These are phyloP conservation scores for Macquaria australasica DNA, from an alignment of 2,113 vertebrate species.

Conservation along the genomic window DNA sequence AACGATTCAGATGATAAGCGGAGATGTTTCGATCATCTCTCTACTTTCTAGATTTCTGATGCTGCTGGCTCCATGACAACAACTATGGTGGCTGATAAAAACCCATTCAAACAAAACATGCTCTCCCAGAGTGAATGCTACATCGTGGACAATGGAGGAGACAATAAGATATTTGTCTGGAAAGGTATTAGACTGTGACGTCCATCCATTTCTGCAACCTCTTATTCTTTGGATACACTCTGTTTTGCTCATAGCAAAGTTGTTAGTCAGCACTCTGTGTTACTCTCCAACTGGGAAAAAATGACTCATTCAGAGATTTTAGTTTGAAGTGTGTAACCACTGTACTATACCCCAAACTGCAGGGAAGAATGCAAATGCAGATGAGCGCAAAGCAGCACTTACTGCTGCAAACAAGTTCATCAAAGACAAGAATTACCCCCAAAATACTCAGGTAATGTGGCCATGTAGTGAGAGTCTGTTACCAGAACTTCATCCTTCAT, in stretches of 20 bases:
- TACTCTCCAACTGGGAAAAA: background rate
- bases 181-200: constrained; percentile 78
- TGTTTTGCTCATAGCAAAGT: background rate
- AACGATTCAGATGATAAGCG: background rate
- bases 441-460: constrained; percentile 75
- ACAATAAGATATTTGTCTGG: constrained; percentile 83
- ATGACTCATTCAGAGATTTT: background rate
- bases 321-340: constrained; percentile 3
- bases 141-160: constrained; percentile 81
- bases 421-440: constrained; percentile 74
- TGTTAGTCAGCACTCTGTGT: background rate
- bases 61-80: constrained; percentile 74
- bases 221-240: background rate
- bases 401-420: constrained; percentile 75
- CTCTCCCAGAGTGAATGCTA: constrained; percentile 81
- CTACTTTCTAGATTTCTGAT: constrained; percentile 81
- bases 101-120: constrained; percentile 81
- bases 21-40: background rate
- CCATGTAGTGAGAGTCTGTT: background rate
- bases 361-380: constrained; percentile 72
- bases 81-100: constrained; percentile 66
- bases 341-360: background rate
- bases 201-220: background rate
- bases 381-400: constrained; percentile 77
- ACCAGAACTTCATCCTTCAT: background rate